Evolutionary conservation across 2,797 vertebrate species (phyloP).

Genomic region (Lithobates sylvaticus): DNA sequence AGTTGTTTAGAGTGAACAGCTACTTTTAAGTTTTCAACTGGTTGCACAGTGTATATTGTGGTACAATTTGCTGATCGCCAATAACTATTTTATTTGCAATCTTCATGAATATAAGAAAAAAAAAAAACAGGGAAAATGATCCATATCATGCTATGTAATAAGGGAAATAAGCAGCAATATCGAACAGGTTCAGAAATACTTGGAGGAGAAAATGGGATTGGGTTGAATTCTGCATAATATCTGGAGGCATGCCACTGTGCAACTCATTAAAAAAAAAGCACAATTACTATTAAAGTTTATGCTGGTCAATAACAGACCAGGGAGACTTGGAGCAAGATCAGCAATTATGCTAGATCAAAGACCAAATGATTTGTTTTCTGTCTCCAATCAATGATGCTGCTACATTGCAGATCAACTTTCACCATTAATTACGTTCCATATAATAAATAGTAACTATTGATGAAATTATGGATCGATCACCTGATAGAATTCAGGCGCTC

Average conservation of each 20-base stretch:
- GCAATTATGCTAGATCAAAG: constrained; percentile 22
- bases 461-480: constrained; percentile 15
- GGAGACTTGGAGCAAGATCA: neutral
- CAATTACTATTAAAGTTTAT: constrained; percentile 18
- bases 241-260: neutral
- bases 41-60: no score
- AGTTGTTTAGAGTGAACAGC: no score
- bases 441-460: constrained; percentile 27
- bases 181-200: neutral
- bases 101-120: neutral
- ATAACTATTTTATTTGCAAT: neutral
- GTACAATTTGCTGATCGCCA: neutral
- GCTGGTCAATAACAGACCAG: constrained; percentile 12
- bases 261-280: constrained; percentile 18
- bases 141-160: neutral
- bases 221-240: neutral
- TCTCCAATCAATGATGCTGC: constrained; percentile 4
- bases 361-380: constrained; percentile 23
- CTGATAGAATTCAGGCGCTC: constrained; percentile 4
- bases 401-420: constrained; percentile 20
- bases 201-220: neutral
- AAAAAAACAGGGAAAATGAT: neutral
- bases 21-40: no score
- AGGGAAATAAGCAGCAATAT: neutral
- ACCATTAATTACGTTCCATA: constrained; percentile 23